Conservation (phyloP, 2,888 invertebrate genomes). For the Papilio protenor region DNA sequence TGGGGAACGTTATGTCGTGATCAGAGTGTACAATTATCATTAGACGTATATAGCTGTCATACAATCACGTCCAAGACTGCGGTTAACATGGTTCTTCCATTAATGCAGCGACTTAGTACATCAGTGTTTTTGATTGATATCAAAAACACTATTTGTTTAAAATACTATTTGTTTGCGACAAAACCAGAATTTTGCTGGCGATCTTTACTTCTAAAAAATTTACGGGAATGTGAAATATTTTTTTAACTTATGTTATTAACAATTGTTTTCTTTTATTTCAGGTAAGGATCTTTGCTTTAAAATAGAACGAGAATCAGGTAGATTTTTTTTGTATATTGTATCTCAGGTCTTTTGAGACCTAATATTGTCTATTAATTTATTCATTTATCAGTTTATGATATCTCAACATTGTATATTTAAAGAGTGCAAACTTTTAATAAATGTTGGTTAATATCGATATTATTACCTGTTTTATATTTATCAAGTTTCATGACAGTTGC, state of each 20-base stretch:
- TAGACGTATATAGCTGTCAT: conserved; percentile 41
- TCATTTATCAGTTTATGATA: background rate
- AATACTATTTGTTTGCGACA: background rate
- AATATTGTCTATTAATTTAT: background rate
- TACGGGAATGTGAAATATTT: too few species aligned
- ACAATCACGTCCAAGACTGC: conserved; percentile 38
- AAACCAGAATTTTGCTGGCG: too few species aligned
- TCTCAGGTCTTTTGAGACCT: too few species aligned
- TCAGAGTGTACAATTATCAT: conserved; percentile 16
- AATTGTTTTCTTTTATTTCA: background rate
- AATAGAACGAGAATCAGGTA: background rate
- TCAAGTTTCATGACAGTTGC: background rate
- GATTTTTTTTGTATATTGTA: background rate
- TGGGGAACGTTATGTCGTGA: background rate
- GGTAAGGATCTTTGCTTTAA: background rate
- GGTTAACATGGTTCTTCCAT: conserved; percentile 46
- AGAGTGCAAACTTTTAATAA: background rate
- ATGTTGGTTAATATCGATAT: background rate
- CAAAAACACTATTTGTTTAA: background rate
- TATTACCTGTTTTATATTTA: background rate
- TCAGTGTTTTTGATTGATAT: background rate
- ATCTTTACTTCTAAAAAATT: too few species aligned
- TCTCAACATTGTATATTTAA: background rate
- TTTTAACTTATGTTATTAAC: background rate
- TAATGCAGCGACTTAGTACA: conserved; percentile 25